Conservation (phyloP, 2,888 invertebrate species). For the Orthosia cruda region DNA sequence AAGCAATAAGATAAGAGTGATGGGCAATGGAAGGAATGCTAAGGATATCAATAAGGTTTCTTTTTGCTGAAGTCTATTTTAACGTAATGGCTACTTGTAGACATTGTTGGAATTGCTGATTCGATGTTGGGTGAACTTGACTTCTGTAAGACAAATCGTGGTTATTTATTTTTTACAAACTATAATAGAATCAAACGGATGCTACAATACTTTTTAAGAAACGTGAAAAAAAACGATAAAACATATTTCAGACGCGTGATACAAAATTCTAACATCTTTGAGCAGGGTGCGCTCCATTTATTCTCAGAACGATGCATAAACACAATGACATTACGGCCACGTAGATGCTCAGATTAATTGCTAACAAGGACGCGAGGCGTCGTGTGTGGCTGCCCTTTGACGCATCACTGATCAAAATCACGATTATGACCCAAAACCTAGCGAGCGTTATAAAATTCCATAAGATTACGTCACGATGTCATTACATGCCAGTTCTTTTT, state of each 20-base stretch:
- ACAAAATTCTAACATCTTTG: constrained; percentile 31
- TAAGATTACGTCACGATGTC: constrained; percentile 85
- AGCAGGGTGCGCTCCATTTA: constrained; percentile 36
- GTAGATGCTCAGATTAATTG: constrained; percentile 85
- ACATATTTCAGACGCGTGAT: constrained; percentile 8
- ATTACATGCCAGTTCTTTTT: constrained; percentile 79
- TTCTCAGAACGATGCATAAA: constrained; percentile 65
- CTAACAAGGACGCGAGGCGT: constrained; percentile 80
- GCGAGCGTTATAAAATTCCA: constrained; percentile 87
- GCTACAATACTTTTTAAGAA: neutral
- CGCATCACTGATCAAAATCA: constrained; percentile 86
- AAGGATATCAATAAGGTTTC: constrained; percentile 36
- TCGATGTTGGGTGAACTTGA: neutral
- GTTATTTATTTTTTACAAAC: neutral
- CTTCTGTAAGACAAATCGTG: neutral
- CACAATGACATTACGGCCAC: constrained; percentile 73
- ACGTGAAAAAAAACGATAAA: neutral
- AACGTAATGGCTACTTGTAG: constrained; percentile 31
- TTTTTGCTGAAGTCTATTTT: constrained; percentile 32
- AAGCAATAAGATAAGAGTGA: constrained; percentile 52
- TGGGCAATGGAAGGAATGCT: constrained; percentile 48
- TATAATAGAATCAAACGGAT: neutral
- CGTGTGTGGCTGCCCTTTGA: constrained; percentile 89
- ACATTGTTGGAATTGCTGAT: constrained; percentile 39
- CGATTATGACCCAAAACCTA: constrained; percentile 86